These are phyloP conservation scores for Xestoiulus laeticollis DNA, from an alignment of 2,888 invertebrate species.

Conservation along the genomic window DNA sequence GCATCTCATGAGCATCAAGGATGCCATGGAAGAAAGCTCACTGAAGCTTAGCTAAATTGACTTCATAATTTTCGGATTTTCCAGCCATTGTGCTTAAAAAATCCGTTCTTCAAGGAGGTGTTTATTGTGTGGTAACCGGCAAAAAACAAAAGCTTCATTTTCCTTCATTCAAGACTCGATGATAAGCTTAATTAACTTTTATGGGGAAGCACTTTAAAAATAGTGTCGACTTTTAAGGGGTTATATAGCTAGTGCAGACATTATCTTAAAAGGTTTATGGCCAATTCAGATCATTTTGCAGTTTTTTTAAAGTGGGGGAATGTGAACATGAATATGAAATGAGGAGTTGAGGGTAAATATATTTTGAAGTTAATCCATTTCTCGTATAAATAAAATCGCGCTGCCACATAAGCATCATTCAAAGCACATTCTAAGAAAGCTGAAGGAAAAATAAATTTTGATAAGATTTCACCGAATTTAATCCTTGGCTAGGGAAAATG, in stretches of 20 bases:
- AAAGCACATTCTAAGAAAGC: background rate
- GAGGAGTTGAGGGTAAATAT: background rate
- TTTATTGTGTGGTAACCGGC: background rate
- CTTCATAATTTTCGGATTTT: constrained; percentile 11
- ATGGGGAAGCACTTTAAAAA: background rate
- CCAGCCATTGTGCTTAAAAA: background rate
- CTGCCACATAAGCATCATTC: background rate
- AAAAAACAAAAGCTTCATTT: background rate
- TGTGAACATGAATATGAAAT: constrained; percentile 29
- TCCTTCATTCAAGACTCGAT: background rate
- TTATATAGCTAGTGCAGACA: constrained; percentile 11
- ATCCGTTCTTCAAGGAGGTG: background rate
- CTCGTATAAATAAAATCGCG: constrained; percentile 15
- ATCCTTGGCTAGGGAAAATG: background rate
- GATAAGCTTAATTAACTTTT: constrained; percentile 19
- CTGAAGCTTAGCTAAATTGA: background rate
- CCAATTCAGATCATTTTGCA: background rate
- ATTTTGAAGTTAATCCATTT: constrained; percentile 34
- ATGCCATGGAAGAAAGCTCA: background rate
- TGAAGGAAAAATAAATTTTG: constrained; percentile 20
- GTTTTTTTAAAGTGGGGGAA: background rate
- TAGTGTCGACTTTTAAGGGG: constrained; percentile 20
- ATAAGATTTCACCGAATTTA: constrained; percentile 3
- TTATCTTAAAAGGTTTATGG: constrained; percentile 19
- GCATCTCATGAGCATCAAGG: background rate